These are phyloP conservation scores for Calliphora vomitoria DNA, from an alignment of 2,888 invertebrate species.

Conservation along the genomic window DNA sequence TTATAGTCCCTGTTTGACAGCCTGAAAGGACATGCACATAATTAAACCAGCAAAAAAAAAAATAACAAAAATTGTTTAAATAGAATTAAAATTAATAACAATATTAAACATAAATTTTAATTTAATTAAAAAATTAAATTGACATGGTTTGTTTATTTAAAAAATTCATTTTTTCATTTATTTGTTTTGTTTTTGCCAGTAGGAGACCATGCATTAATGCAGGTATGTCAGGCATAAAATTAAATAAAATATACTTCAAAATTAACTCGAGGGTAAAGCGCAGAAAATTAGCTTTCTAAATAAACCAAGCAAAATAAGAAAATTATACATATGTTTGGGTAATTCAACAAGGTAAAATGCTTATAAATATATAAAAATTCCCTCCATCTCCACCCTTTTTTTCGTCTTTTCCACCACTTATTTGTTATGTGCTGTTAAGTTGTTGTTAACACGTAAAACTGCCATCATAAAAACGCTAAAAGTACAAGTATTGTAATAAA, in stretches of 20 bases:
- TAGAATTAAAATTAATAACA: constrained; percentile 72
- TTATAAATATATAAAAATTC: background rate
- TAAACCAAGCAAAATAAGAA: background rate
- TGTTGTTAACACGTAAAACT: constrained; percentile 60
- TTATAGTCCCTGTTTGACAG: constrained; percentile 27
- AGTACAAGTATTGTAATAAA: constrained; percentile 59
- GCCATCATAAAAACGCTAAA: constrained; percentile 64
- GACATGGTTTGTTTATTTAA: constrained; percentile 57
- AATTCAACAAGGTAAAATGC: constrained; percentile 4
- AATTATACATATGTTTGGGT: background rate
- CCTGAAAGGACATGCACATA: background rate
- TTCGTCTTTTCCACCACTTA: background rate
- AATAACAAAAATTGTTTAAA: constrained; percentile 54
- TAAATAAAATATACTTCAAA: constrained; percentile 34
- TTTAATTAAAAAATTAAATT: constrained; percentile 68
- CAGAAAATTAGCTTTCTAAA: constrained; percentile 51
- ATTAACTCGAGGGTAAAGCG: constrained; percentile 48
- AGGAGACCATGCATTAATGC: constrained; percentile 39
- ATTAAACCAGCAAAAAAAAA: constrained; percentile 28
- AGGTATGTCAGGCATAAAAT: constrained; percentile 45
- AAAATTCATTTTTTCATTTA: background rate
- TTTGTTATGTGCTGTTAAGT: constrained; percentile 43
- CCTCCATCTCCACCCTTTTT: background rate
- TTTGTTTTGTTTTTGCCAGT: background rate
- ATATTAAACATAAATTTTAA: constrained; percentile 66